Evolutionary conservation across 2,888 invertebrate genomes (phyloP), one percentile per base, ranked within the genome.

Genomic region (Eupithecia insigniata): DNA sequence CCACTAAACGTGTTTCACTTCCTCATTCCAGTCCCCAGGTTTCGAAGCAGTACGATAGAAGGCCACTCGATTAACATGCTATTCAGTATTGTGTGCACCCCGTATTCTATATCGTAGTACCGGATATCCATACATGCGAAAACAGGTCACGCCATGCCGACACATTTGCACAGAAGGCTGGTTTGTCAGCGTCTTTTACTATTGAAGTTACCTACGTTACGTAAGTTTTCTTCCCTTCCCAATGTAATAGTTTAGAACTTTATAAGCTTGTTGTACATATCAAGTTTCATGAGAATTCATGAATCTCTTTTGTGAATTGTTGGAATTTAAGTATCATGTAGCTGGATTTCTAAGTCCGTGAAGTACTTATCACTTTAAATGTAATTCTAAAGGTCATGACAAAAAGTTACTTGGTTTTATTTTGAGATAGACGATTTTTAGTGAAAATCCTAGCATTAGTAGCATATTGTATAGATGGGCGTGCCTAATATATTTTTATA

Each of bases 61-160:
- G 72, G 62, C 67, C 66, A 72, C 67, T 58, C 62, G 66, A 62
- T 69, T 74, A 69, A 70, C 72, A 72, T 73, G 61, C 70, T 68
- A 74, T 76, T 71, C 67, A 68, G 72, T 72, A 73, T 76, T 77
- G 77, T 79, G 39, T 66, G 71, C 67, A 82, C 78, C 85, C 84
- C 89, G 85, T 83, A 60, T 82, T 82, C 83, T 82, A 84, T 84
- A 85, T 82, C 74, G 64, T 36, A 64, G 22, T 86, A 85, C 90
- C 92, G 92, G 92, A 91, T 89, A 90, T 91, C 92, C 90, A 91
- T 90, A 91, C 85, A 88, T 83, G 91, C 83, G 84, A 82, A 91
- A 91, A 90, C 86, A 80, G 92, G 92, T 89, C 92, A 90, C 80
- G 66, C 69, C 72, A 66, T 72, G 66, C 72, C 70, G 66, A 51